These are phyloP conservation scores for Megaceryle alcyon DNA, from an alignment of 2,797 vertebrate genomes.

Conservation along the genomic window DNA sequence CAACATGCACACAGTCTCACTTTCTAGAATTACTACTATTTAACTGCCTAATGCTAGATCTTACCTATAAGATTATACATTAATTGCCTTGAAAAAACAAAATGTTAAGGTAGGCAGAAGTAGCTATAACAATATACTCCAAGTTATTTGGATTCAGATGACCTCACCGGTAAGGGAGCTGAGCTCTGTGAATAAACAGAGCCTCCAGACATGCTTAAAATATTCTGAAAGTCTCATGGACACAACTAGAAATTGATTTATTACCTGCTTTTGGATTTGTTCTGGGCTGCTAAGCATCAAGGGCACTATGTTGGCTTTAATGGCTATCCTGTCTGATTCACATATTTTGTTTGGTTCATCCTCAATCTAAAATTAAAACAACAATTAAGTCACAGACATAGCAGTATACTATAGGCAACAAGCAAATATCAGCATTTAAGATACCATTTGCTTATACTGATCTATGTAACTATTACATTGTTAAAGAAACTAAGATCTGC, in stretches of 20 bases:
- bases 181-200: not conserved
- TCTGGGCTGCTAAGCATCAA: conserved; percentile 98
- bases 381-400: not conserved
- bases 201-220: not conserved
- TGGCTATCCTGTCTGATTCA: conserved; percentile 89
- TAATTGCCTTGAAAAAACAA: not conserved
- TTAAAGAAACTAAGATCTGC: not conserved
- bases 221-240: not conserved
- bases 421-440: not conserved
- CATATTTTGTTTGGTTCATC: conserved; percentile 99
- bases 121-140: not conserved
- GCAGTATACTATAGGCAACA: not conserved
- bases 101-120: not conserved
- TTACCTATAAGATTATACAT: not conserved
- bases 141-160: not conserved
- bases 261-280: conserved; percentile 98
- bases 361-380: conserved; percentile 82
- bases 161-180: not conserved
- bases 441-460: not conserved
- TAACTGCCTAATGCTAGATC: not conserved
- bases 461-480: not conserved
- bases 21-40: not conserved
- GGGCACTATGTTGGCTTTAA: conserved; percentile 97
- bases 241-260: not conserved
- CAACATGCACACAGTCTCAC: not conserved